These are phyloP conservation scores for Eriocheir sinensis DNA, from an alignment of 1,140 invertebrate species.

Conservation along the genomic window DNA sequence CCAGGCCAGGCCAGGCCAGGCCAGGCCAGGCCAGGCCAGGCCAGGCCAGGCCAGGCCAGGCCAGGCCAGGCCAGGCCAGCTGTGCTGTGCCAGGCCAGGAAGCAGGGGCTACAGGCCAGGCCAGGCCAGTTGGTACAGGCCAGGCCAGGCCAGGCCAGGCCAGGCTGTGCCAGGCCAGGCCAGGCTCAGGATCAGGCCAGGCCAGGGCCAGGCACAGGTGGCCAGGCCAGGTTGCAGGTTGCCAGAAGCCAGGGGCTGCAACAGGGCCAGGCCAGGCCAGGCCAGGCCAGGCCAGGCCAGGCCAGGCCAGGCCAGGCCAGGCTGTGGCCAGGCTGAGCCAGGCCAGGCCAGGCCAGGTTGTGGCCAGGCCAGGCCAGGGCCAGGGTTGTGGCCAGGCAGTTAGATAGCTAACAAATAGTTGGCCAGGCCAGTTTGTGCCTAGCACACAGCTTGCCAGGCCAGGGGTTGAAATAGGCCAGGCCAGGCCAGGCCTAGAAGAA, in stretches of 20 bases:
- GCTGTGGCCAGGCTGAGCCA: not conserved
- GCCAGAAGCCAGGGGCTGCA: constrained; percentile 71
- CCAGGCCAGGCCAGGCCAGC: constrained; percentile 66
- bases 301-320: constrained; percentile 71
- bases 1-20: constrained; percentile 62
- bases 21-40: constrained; percentile 66
- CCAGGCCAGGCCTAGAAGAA: constrained; percentile 55
- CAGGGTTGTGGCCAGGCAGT: constrained; percentile 55
- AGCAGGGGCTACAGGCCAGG: constrained; percentile 45
- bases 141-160: constrained; percentile 75
- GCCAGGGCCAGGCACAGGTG: constrained; percentile 31
- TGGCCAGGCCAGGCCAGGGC: not conserved
- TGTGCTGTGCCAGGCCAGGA: constrained; percentile 78
- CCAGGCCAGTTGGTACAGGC: constrained; percentile 68
- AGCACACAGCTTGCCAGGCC: constrained; percentile 75
- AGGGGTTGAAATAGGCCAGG: constrained; percentile 73
- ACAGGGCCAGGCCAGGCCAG: constrained; percentile 44
- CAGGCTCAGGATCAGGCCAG: constrained; percentile 75
- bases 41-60: constrained; percentile 68
- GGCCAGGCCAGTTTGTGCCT: constrained; percentile 72
- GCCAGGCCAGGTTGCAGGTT: constrained; percentile 66
- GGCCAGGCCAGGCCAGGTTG: constrained; percentile 50
- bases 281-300: constrained; percentile 38
- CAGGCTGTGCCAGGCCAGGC: constrained; percentile 61
- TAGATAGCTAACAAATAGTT: constrained; percentile 71